Conservation (phyloP, 2,888 invertebrate genomes). For the Thera britannica region DNA sequence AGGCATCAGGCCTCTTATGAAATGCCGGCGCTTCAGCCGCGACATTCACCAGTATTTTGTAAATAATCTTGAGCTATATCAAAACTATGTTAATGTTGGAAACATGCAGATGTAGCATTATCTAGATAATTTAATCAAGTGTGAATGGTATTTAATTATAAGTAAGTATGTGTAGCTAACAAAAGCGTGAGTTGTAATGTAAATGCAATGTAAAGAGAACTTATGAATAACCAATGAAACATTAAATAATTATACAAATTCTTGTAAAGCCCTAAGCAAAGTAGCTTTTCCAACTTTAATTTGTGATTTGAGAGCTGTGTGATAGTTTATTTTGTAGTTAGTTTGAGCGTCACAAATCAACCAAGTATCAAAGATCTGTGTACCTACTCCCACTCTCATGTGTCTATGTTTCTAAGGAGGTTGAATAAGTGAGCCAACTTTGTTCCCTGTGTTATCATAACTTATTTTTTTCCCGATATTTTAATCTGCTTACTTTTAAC, state of each 20-base stretch:
- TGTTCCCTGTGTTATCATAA: slow-evolving; percentile 46
- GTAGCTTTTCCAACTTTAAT: slow-evolving; percentile 53
- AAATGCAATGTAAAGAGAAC: slow-evolving; percentile 63
- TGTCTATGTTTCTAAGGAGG: slow-evolving; percentile 38
- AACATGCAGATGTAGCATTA: slow-evolving; percentile 65
- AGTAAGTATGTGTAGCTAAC: slow-evolving; percentile 35
- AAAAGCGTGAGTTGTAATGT: slow-evolving; percentile 49
- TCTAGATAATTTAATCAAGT: slow-evolving; percentile 61
- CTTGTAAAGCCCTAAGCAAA: slow-evolving; percentile 32
- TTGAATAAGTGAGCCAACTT: slow-evolving; percentile 44
- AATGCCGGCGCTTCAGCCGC: slow-evolving; percentile 53
- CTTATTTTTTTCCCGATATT: slow-evolving; percentile 55
- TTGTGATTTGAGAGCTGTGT: slow-evolving; percentile 60
- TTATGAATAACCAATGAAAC: slow-evolving; percentile 31
- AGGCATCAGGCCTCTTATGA: slow-evolving; percentile 54
- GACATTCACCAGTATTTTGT: slow-evolving; percentile 77
- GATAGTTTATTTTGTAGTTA: slow-evolving; percentile 44
- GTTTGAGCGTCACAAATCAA: slow-evolving; percentile 71
- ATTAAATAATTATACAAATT: slow-evolving; percentile 45
- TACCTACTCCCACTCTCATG: slow-evolving; percentile 38
- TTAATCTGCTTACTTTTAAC: slow-evolving; percentile 61
- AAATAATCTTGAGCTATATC: slow-evolving; percentile 70
- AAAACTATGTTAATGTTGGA: slow-evolving; percentile 65
- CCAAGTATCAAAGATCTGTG: slow-evolving; percentile 60
- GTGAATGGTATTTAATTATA: slow-evolving; percentile 62